Evolutionary conservation across 1,140 invertebrate species (phyloP).

Genomic region (Drosophila rhopaloa): DNA sequence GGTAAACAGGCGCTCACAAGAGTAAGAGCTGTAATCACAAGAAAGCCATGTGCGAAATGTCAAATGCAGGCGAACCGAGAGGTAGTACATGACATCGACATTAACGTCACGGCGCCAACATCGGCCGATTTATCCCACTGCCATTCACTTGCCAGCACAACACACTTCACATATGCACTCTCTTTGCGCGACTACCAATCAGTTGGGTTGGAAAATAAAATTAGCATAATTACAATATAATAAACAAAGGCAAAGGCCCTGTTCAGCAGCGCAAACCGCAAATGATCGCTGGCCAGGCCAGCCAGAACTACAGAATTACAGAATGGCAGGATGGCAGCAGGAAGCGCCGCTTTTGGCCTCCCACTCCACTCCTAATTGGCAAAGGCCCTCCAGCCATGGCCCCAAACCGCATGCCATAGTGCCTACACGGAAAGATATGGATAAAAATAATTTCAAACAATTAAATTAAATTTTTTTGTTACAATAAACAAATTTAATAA

Average conservation of each 20-base stretch:
- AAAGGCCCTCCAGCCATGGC: neutral
- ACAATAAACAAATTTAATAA: too few relatives aligned
- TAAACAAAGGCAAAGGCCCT: constrained; percentile 63
- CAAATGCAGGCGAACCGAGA: constrained; percentile 62
- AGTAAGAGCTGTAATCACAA: constrained; percentile 57
- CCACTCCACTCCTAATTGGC: constrained; percentile 17
- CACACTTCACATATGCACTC: constrained; percentile 25
- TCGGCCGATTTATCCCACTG: constrained; percentile 43
- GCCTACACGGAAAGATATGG: neutral
- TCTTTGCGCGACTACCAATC: constrained; percentile 46
- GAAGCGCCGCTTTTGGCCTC: constrained; percentile 17
- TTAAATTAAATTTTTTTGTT: too few relatives aligned
- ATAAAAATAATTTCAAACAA: too few relatives aligned
- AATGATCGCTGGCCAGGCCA: constrained; percentile 26
- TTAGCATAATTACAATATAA: constrained; percentile 82
- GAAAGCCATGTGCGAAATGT: constrained; percentile 80
- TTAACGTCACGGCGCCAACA: constrained; percentile 67
- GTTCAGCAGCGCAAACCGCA: constrained; percentile 38
- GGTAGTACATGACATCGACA: constrained; percentile 70
- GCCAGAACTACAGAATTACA: constrained; percentile 2
- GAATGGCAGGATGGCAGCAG: constrained; percentile 16
- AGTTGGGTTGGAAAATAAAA: constrained; percentile 70
- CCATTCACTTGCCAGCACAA: constrained; percentile 60
- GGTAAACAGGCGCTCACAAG: constrained; percentile 70
- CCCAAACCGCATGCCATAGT: neutral